Base-by-base conservation (phyloP, 2,888 invertebrate species). In the Celastrina argiolus region DNA sequence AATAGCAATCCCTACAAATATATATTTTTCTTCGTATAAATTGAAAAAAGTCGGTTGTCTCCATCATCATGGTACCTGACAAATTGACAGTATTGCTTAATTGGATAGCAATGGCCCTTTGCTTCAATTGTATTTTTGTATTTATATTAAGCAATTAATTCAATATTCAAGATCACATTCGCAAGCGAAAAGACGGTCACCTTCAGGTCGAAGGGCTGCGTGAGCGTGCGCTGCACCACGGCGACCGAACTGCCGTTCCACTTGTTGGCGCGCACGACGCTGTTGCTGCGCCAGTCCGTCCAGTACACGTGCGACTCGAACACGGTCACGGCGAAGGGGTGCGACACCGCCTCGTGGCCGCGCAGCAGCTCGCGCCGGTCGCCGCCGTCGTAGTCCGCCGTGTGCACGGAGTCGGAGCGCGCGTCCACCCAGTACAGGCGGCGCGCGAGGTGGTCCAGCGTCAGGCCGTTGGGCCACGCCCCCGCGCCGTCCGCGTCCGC, bases 211-310 rank as follows among this genome's bases (percentile, higher is more conserved):
- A 97, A 98, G 0, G 98, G 98, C 82, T 98, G 97, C 2, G 96
- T 95, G 70, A 95, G 92, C 12, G 97, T 96, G 72, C 95, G 92
- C 82, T 97, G 96, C 74, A 98, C 93, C 16, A 96, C 94, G 68
- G 93, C 92, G 2, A 97, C 94, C 81, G 96, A 94, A 26, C 94
- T 93, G 69, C 95, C 96, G 82, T 95, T 95, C 95, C 96, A 97
- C 87, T 98, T 98, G 88, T 96, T 96, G 36, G 97, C 97, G 77
- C 96, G 92, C 74, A 96, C 94, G 2, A 98, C 96, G 70, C 96
- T 95, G 81, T 96, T 97, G 67, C 95, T 95, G 71, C 97, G 92
- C 98, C 98, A 98, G 88, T 98, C 98, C 0, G 97, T 97, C 97
- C 97, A 98, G 88, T 97, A 98, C 12, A 98, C 94, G 83, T 95